phyloP scores from a whole-genome alignment of 2,113 vertebrate species.

The Phaethon lepturus region DNA sequence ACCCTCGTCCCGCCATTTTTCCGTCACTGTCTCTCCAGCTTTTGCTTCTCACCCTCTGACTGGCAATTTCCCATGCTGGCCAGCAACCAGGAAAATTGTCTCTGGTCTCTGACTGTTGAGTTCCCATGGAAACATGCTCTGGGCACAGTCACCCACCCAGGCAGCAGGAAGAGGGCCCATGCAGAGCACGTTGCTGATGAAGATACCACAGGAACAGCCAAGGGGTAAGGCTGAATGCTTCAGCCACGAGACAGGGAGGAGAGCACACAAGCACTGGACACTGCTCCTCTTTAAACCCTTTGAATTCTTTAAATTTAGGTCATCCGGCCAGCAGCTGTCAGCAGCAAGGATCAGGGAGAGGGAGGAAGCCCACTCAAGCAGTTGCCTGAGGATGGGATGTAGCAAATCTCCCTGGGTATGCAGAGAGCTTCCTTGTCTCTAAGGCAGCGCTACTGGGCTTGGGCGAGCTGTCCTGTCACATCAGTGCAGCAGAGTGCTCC shows the following conservation, averaged over 20 bases:
- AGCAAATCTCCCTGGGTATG: background rate
- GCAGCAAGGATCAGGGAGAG: slow-evolving; percentile 13
- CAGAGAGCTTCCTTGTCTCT: background rate
- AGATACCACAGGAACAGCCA: background rate
- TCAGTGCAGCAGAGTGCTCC: background rate
- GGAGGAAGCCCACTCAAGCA: slow-evolving; percentile 13
- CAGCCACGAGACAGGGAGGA: background rate
- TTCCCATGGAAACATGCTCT: slow-evolving; percentile 86
- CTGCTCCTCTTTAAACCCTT: background rate
- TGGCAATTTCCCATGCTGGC: slow-evolving; percentile 58
- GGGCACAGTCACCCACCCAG: slow-evolving; percentile 78
- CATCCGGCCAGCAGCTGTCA: background rate
- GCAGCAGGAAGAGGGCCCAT: background rate
- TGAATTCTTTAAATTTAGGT: background rate
- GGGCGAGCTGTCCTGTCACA: background rate
- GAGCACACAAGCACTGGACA: background rate
- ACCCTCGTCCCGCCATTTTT: background rate
- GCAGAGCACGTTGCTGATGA: slow-evolving; percentile 22
- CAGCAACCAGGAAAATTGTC: slow-evolving; percentile 35
- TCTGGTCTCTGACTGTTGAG: slow-evolving; percentile 53
- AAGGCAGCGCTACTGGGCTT: background rate
- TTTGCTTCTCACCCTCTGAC: slow-evolving; percentile 52
- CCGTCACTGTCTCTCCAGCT: background rate
- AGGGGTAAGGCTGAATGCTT: background rate
- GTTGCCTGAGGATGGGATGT: background rate